Evolutionary conservation across 2,797 vertebrate genomes (phyloP), one percentile per base, ranked within the genome.

Genomic region (Helostoma temminkii): DNA sequence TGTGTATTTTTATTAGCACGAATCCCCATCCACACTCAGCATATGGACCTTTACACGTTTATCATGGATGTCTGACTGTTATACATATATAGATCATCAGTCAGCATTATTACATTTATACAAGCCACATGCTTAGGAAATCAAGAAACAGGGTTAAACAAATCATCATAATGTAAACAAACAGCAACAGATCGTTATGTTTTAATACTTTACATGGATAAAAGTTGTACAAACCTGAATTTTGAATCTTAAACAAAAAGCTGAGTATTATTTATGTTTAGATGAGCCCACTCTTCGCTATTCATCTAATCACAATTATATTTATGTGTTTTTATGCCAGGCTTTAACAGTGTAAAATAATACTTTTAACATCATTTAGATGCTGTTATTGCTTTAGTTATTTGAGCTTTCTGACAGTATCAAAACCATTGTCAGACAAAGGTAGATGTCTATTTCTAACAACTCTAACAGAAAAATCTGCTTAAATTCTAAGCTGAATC

Each of bases 1-100:
- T 83, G 62, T 84, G 56, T 59, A 81, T 78, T 57, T 93, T 93
- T 92, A 93, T 90, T 90, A 60, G 30, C 54, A 74, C 72, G 52
- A 81, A 88, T 54, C 69, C 64, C 80, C 56, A 69, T 77, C 70
- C 74, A 87, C 93, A 92, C 82, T 71, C 77, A 91, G 78, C 85
- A 91, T 78, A 89, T 81, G 58, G 58, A 82, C 46, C 54, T 36
- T 11, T 41, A 58, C 25, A 84, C 58, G 36, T 63, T 45, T 34
- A 73, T 80, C 42, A 74, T 66, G 22, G 41, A 77, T 37, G 57
- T 70, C 63, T 78, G 69, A 75, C 48, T 61, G 42, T 64, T 64
- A 64, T 46, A 83, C 56, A 80, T 25, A 82, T 53, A 71, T 53
- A 62, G 9, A 63, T 28, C 63, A 79, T 77, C 43, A 71, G 67